Evolutionary conservation across 2,113 vertebrate species (phyloP), one percentile per base, ranked within the genome.

Genomic region (Ptilorrhoa leucosticta): DNA sequence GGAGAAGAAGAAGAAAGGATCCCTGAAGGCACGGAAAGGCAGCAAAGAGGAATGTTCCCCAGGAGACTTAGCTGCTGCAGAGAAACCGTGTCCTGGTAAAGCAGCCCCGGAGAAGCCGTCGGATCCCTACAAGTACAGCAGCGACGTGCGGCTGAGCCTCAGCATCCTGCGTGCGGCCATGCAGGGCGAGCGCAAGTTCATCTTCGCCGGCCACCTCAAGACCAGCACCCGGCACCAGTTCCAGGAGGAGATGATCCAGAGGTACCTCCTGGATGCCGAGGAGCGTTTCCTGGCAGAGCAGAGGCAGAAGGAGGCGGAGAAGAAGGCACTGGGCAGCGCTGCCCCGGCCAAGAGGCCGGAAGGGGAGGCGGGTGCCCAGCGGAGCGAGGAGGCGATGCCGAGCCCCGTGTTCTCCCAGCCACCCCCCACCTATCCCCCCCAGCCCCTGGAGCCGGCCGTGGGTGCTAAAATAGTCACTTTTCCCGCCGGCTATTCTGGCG

Each of bases 241-340:
- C 96, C 99, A 99, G 97, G 99, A 99, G 97, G 99, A 99, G 97
- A 99, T 99, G 99, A 99, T 99, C 98, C 99, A 99, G 89, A 97
- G 98, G 73, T 99, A 99, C 97, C 98, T 99, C 1, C 57, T 97
- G 3, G 99, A 99, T 0, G 99, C 99, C 0, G 98, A 99, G 97
- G 99, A 99, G 8, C 98, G 99, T 18, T 99, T 99, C 71, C 56
- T 97, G 51, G 98, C 97, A 0, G 99, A 99, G 97, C 99, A 99
- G 96, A 98, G 98, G 27, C 98, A 98, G 48, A 98, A 98, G 10
- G 99, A 99, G 7, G 97, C 95, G 0, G 99, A 99, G 66, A 98
- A 98, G 91, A 99, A 98, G 93, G 96, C 92, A 0, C 56, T 94
- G 72, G 94, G 96, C 24, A 73, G 76, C 7, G 12, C 90, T 0